Evolutionary conservation across 2,888 invertebrate species (phyloP), one percentile per base, ranked within the genome.

Genomic region (Criorhina ranunculi): DNA sequence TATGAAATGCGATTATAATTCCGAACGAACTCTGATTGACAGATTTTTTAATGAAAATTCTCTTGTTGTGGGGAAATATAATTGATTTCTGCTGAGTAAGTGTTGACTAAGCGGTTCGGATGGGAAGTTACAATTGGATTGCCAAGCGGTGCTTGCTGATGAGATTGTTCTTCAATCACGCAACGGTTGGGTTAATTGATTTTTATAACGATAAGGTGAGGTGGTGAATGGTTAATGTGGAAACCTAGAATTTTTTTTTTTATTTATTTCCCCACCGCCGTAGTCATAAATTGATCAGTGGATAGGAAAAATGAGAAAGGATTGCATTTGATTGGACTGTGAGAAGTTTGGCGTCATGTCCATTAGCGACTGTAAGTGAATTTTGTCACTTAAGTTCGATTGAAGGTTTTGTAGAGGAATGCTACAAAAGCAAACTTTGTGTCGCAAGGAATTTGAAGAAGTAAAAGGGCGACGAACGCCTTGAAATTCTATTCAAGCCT

Each of bases 1-100:
- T 81, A 69, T 57, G 81, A 76, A 81, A 81, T 29, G 37, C 44
- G 73, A 67, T 80, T 69, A 55, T 75, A 53, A 80, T 80, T 80
- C 60, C 33, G 12, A 40, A 37, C 67, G 53, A 53, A 60, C 17
- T 55, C 17, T 81, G 69, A 81, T 81, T 81, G 76, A 76, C 81
- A 76, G 81, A 64, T 64, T 76, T n/a, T 57, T 76, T 81, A 62
- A 81, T 62, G 62, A 81, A 75, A 75, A 64, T 55, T 60, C 60
- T 53, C 66, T 31, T 40, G 49, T 57, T 49, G 42, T 67, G 67
- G 49, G 19, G 76, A 51, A 67, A 67, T 75, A 72, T 75, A 72
- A 49, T 60, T 51, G 72, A 51, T 51, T 60, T 46, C 19, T 35
- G 24, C 17, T 37, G 37, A 53, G 33, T 55, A 33, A 70, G 33